phyloP scores from a whole-genome alignment of 1,140 invertebrate genomes.

The Drosophila rufa region DNA sequence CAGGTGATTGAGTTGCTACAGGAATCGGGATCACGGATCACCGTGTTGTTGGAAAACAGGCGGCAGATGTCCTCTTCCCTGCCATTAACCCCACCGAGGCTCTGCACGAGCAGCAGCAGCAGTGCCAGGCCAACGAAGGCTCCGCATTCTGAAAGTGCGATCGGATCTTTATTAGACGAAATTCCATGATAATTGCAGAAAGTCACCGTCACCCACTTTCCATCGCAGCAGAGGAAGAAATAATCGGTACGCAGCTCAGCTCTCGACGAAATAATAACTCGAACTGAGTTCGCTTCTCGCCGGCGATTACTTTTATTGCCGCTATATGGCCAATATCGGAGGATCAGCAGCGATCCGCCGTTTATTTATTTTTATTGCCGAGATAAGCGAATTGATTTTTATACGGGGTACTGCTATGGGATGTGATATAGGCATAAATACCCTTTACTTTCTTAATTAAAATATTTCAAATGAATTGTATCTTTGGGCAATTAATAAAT shows the following conservation, averaged over 20 bases:
- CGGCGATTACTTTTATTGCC: conserved; percentile 36
- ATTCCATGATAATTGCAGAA: background rate
- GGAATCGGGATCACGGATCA: conserved; percentile 65
- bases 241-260: conserved; percentile 23
- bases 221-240: conserved; percentile 13
- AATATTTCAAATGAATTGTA: too few species aligned
- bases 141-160: background rate
- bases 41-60: conserved; percentile 57
- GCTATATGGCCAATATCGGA: conserved; percentile 8
- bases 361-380: conserved; percentile 20
- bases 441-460: background rate
- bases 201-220: conserved; percentile 10
- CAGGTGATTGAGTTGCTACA: conserved; percentile 69
- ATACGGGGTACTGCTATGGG: background rate
- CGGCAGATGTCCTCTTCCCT: conserved; percentile 57
- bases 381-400: conserved; percentile 33
- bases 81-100: background rate
- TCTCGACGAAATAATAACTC: conserved; percentile 12
- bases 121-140: conserved; percentile 1
- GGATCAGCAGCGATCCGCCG: conserved; percentile 32
- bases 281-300: background rate
- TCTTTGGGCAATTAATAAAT: too few species aligned
- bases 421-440: background rate
- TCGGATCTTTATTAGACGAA: background rate
- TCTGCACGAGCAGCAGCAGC: conserved; percentile 15